Percentiles rank a stretch among this genome's conserved stretches.
These are phyloP conservation scores for Diplodus puntazzo DNA, from an alignment of 2,797 vertebrate species.

Conservation along the genomic window DNA sequence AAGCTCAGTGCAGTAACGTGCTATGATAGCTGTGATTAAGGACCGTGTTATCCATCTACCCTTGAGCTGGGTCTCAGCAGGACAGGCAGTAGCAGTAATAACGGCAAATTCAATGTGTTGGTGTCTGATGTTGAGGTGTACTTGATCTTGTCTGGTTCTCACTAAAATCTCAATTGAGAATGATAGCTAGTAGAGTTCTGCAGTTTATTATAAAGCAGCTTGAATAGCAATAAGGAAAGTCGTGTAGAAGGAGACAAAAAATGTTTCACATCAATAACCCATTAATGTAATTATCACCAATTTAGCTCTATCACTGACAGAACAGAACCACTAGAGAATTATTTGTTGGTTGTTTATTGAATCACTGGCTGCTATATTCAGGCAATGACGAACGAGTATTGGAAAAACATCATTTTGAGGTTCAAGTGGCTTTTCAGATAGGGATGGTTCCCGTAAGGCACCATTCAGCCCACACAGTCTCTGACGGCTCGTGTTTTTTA, in stretches of 20 bases:
- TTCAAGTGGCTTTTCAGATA: slow-evolving; percentile 22
- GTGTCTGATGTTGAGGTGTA: slow-evolving; percentile 15
- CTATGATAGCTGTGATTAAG: slow-evolving; percentile 65
- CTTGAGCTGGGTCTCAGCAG: slow-evolving; percentile 29
- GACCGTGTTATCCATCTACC: slow-evolving; percentile 44
- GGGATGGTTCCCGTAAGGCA: not conserved
- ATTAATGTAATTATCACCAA: slow-evolving; percentile 11
- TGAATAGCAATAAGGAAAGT: not conserved
- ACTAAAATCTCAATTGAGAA: slow-evolving; percentile 5
- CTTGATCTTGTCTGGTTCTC: slow-evolving; percentile 33
- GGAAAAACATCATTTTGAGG: not conserved
- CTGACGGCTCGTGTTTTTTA: not conserved
- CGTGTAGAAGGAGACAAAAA: not conserved
- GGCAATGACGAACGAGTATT: not conserved
- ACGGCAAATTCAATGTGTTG: slow-evolving; percentile 20
- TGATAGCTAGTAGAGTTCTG: not conserved
- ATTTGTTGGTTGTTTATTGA: not conserved
- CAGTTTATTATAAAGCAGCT: slow-evolving; percentile 30
- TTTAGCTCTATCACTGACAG: not conserved
- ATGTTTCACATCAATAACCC: not conserved
- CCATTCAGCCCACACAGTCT: slow-evolving; percentile 6
- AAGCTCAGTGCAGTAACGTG: slow-evolving; percentile 58
- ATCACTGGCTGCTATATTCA: not conserved
- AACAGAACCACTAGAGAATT: not conserved
- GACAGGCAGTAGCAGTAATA: slow-evolving; percentile 1